These are phyloP conservation scores for Cyclophora albipunctata DNA, from an alignment of 2,888 invertebrate species.

Conservation along the genomic window DNA sequence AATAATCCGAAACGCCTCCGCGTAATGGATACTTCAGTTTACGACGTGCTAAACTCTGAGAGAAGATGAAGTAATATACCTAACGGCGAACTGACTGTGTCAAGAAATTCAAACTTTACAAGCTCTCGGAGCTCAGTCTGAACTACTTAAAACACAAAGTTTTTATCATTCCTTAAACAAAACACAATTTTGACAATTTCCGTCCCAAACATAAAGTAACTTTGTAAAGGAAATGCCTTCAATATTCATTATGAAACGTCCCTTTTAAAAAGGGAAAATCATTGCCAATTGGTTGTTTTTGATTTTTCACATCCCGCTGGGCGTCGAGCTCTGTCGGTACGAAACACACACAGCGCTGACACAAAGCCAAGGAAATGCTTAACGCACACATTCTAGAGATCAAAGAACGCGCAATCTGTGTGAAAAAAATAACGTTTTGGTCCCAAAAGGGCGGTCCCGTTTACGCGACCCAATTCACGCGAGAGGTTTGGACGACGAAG, in stretches of 20 bases:
- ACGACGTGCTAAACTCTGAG: conserved; percentile 57
- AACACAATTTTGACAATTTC: conserved; percentile 10
- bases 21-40: conserved; percentile 59
- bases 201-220: neutral
- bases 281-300: conserved; percentile 53
- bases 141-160: conserved; percentile 23
- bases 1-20: conserved; percentile 40
- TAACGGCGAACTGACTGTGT: conserved; percentile 51
- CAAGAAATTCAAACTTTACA: conserved; percentile 45
- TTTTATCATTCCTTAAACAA: conserved; percentile 21
- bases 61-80: conserved; percentile 53
- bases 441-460: conserved; percentile 74
- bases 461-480: conserved; percentile 75
- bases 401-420: conserved; percentile 73
- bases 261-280: conserved; percentile 34
- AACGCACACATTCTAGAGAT: conserved; percentile 72
- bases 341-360: conserved; percentile 56
- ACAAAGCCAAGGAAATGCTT: conserved; percentile 71
- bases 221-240: neutral
- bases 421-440: conserved; percentile 73
- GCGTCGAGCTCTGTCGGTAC: conserved; percentile 46
- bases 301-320: conserved; percentile 63
- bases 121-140: conserved; percentile 32
- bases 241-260: conserved; percentile 1
- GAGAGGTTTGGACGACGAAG: conserved; percentile 66